Evolutionary conservation across 2,888 invertebrate genomes (phyloP).

Genomic region (Enchytraeus crypticus): DNA sequence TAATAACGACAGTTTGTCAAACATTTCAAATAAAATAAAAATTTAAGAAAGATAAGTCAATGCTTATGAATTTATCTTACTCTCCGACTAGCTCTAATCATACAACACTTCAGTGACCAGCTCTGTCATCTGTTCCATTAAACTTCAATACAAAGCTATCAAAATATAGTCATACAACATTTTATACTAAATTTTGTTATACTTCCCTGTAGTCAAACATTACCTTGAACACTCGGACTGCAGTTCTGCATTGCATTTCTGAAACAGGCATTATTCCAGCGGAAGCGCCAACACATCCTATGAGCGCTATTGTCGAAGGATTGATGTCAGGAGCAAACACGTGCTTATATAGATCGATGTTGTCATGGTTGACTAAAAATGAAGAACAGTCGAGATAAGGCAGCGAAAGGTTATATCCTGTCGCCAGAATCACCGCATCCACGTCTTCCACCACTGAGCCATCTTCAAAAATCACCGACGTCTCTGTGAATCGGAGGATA

Average conservation of each 20-base stretch:
- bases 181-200: no score
- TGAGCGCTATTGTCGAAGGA: constrained; percentile 44
- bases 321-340: constrained; percentile 45
- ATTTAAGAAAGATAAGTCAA: no score
- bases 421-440: constrained; percentile 44
- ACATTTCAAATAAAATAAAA: no score
- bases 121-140: no score
- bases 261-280: constrained; percentile 51
- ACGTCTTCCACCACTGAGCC: constrained; percentile 36
- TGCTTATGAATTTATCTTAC: no score
- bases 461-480: constrained; percentile 40
- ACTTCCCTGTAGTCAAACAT: no score
- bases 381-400: constrained; percentile 45
- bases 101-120: no score
- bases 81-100: no score
- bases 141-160: no score
- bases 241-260: constrained; percentile 51
- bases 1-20: no score
- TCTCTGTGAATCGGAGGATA: constrained; percentile 33
- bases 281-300: no score
- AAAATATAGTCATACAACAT: no score
- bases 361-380: constrained; percentile 34
- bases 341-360: constrained; percentile 46
- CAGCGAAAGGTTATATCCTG: constrained; percentile 48
- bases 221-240: constrained; percentile 44